These are phyloP conservation scores for Drosophila novamexicana DNA, from an alignment of 1,140 invertebrate genomes.

Conservation along the genomic window DNA sequence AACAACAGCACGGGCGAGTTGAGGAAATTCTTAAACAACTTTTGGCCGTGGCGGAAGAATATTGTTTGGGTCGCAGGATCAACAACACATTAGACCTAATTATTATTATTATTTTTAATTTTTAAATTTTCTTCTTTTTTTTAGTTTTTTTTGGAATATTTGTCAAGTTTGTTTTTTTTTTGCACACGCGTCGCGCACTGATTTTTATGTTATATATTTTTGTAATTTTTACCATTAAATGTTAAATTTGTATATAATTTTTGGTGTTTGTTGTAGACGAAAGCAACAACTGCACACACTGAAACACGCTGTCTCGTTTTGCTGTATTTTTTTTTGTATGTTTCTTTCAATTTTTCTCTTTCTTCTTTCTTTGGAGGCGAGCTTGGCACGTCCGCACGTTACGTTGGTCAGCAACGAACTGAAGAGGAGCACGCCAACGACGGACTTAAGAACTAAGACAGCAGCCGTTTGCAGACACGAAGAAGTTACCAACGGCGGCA, in stretches of 20 bases:
- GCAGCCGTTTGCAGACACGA: slow-evolving; percentile 64
- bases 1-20: slow-evolving; percentile 33
- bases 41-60: background rate
- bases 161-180: slow-evolving; percentile 19
- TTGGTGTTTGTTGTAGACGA: slow-evolving; percentile 43
- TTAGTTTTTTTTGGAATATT: slow-evolving; percentile 14
- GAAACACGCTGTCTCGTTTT: slow-evolving; percentile 31
- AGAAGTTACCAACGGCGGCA: slow-evolving; percentile 64
- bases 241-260: slow-evolving; percentile 41
- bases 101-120: slow-evolving; percentile 49
- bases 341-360: slow-evolving; percentile 6
- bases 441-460: slow-evolving; percentile 84
- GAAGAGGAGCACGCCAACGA: slow-evolving; percentile 83
- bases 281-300: slow-evolving; percentile 51
- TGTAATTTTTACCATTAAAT: slow-evolving; percentile 35
- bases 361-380: slow-evolving; percentile 47
- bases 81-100: slow-evolving; percentile 38
- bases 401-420: slow-evolving; percentile 84
- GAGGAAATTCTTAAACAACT: slow-evolving; percentile 35
- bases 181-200: slow-evolving; percentile 68
- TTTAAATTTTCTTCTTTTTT: slow-evolving; percentile 32
- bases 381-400: slow-evolving; percentile 83
- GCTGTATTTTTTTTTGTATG: slow-evolving; percentile 13
- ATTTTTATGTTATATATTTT: slow-evolving; percentile 7
- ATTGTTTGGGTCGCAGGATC: slow-evolving; percentile 23